Base-by-base conservation (phyloP, 2,888 invertebrate genomes). In the Bugula neritina region DNA sequence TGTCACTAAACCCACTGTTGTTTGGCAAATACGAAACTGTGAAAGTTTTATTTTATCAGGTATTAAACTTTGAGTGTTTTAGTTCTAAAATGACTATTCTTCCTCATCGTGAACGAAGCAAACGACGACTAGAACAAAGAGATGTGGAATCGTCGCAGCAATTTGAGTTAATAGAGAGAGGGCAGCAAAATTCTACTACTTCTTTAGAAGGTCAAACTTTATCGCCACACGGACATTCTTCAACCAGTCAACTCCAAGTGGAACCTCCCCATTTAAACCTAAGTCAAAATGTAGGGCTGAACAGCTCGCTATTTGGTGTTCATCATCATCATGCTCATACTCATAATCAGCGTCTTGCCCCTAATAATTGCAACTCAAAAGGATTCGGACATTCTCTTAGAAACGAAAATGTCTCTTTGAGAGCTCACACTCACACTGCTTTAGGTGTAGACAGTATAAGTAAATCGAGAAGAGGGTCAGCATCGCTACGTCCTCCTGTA, bases 51-150 rank as follows among this genome's bases (percentile, higher is more conserved):
- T 43, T 43, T 43, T 43, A 43, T 43, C 5, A 5, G 5, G 43
- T 43, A 17, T 43, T 43, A 5, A 43, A 10, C 5, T 43, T 43
- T 43, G 43, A 43, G 43, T 43, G 17, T 10, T 43, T 43, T 43
- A 43, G 43, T 43, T 43, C 43, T 43, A 63, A 31, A 63, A 63
- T 63, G 63, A 63, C 63, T 34, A 63, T 63, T 31, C 31, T 63
- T 29, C 63, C 63, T 13, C 43, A 43, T 10, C 43, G 43, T 43
- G 27, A 63, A 31, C 63, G 63, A 25, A 63, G 31, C 31, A 63
- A 63, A 31, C 29, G 63, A n/a, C 27, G 63, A 27, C 31, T 63
- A 2, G 63, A 63, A 10, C 63, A 63, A 63, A 21, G 63, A 2
- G 63, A 63, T 31, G 3, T 31, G 5, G 63, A 63, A 34, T 13